Conservation (phyloP, 53 echinoderm and acorn worm genomes). For the Antedon mediterranea region DNA sequence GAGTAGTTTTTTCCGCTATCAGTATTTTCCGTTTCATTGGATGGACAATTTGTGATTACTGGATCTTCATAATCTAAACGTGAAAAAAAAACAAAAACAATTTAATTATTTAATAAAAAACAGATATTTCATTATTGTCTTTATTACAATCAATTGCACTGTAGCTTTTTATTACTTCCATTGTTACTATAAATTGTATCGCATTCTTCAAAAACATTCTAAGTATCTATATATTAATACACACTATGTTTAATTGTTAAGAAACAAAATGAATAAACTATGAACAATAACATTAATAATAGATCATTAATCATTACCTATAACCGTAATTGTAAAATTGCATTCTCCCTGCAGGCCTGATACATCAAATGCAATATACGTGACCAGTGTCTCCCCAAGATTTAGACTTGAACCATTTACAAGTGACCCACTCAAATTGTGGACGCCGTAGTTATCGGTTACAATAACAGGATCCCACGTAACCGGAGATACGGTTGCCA, state of each 20-base stretch:
- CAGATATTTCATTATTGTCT: too few species aligned
- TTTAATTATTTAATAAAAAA: background rate
- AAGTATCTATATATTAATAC: too few species aligned
- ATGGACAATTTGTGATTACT: background rate
- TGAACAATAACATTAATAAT: too few species aligned
- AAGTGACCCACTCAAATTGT: background rate
- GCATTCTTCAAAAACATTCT: too few species aligned
- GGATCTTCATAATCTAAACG: background rate
- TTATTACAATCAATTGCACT: too few species aligned
- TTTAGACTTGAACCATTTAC: background rate
- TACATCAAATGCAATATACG: background rate
- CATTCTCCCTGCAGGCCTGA: background rate
- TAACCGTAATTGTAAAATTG: background rate
- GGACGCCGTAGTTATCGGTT: background rate
- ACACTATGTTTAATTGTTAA: too few species aligned
- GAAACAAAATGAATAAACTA: too few species aligned
- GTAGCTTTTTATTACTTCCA: too few species aligned
- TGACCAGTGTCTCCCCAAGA: background rate
- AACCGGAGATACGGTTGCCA: background rate
- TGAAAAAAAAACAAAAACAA: background rate
- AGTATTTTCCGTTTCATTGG: background rate
- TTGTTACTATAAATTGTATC: too few species aligned
- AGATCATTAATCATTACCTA: background rate
- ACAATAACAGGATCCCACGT: background rate
- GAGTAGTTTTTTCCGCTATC: background rate